Evolutionary conservation across 2,888 invertebrate genomes (phyloP), one percentile per base, ranked within the genome.

Genomic region (Apodemia zela): DNA sequence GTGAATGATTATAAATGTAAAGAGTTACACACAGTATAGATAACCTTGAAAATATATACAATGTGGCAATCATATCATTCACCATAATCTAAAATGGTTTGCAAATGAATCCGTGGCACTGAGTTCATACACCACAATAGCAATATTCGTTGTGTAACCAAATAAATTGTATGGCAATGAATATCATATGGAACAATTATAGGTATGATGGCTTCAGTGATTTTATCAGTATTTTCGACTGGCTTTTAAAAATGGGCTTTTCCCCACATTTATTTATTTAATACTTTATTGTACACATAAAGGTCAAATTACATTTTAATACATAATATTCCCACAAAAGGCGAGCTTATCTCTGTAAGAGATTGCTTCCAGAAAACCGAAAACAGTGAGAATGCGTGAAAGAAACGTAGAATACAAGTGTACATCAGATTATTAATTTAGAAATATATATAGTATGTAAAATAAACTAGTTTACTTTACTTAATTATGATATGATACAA

Each of bases 111-210:
- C 61, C 64, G 42, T 64, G 63, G 59, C 63, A 62, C 61, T 58
- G 42, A 63, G 76, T 74, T 78, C 63, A 81, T 82, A 79, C 74
- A 77, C 78, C 75, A 82, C 82, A 87, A 87, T 81, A 72, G 77
- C 77, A 79, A 81, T 84, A 81, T 78, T 72, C 72, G 78, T 86
- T 82, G 82, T 79, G 85, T 85, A 83, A 87, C 78, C 68, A 67
- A 72, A 73, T 73, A 72, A 72, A 75, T 80, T 77, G 72, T 68
- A 72, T 75, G 75, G 81, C 77, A 82, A 85, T 82, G 82, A 77
- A 42, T 78, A 65, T 63, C 25, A 38, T 60, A 62, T 42, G 42
- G 54, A 42, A 17, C n/a, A 61, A 45, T n/a, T n/a, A 7, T 45
- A n/a, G 0, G 2, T n/a, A n/a, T n/a, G 45, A 45, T 45, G 45